Evolutionary conservation across 2,888 invertebrate genomes (phyloP), one percentile per base, ranked within the genome.

Genomic region (Limnephilus marmoratus): DNA sequence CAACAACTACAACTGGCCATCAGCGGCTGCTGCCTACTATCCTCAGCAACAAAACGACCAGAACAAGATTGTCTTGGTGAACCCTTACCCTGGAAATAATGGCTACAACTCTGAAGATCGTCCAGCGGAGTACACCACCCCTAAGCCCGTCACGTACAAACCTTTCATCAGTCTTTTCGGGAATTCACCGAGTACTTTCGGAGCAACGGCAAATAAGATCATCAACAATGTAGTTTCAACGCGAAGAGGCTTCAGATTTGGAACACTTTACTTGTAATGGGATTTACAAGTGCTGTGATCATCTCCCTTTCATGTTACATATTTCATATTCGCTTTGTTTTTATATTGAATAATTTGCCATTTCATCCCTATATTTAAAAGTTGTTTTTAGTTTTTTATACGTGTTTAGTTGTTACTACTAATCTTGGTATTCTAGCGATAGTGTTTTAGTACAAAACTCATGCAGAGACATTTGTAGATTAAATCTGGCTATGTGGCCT

Each of bases 111-210:
- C 92, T 82, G 82, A 34, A 81, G 15, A 53, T 37, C 82, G 18
- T 13, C 41, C 34, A 24, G 87, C 68, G 34, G 88, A 90, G 15
- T 93, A 91, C 86, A 93, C 93, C 18, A 93, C 93, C 15, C 92
- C 81, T 31, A 92, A 92, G 41, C 93, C 93, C 45, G 91, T 88
- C 24, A 93, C 93, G 3, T 96, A 95, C 94, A 95, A 96, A 93
- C 96, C 96, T 81, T 94, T 96, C 90, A 95, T 96, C 94, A 96
- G 95, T 94, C 95, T 96, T 94, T 95, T 96, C 94, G 96, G 96
- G 94, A 95, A 96, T 89, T 96, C 96, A 31, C 95, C 96, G 13
- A 95, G 95, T 93, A 94, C 96, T 24, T 95, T 96, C 94, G 94
- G 94, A 24, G 96, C 96, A 94, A 91, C 92, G 37, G 93, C 94